phyloP scores from a whole-genome alignment of 2,113 vertebrate species.

The Hippocampus barbouri region DNA sequence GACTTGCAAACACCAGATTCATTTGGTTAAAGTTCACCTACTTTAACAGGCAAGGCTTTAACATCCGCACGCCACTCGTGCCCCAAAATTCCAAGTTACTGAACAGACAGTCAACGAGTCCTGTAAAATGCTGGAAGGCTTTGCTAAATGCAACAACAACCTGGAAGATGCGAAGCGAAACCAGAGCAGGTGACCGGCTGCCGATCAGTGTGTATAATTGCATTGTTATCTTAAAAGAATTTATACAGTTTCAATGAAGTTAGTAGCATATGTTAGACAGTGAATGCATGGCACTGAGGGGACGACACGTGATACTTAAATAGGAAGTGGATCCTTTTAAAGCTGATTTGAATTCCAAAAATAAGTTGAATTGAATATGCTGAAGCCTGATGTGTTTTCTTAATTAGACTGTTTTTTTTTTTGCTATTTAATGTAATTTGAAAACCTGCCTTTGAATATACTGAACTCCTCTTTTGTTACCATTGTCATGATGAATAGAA shows the following conservation, averaged over 20 bases:
- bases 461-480: not conserved
- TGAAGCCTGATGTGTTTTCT: not conserved
- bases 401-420: not conserved
- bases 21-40: not conserved
- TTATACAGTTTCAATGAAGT: not conserved
- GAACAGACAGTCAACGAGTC: not conserved
- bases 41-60: not conserved
- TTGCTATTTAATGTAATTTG: not conserved
- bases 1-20: not conserved
- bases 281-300: not conserved
- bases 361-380: too few species aligned
- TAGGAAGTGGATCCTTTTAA: not conserved
- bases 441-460: not conserved
- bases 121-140: not conserved
- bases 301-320: constrained; percentile 1
- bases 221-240: not conserved
- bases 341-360: not conserved
- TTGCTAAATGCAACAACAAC: not conserved
- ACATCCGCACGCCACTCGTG: not conserved
- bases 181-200: not conserved
- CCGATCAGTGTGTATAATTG: not conserved
- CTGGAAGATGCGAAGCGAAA: not conserved
- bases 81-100: not conserved
- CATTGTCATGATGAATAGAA: not conserved
- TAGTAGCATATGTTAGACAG: not conserved